Evolutionary conservation across 2,888 invertebrate species (phyloP).

Genomic region (Hemicrepidius hirtus): DNA sequence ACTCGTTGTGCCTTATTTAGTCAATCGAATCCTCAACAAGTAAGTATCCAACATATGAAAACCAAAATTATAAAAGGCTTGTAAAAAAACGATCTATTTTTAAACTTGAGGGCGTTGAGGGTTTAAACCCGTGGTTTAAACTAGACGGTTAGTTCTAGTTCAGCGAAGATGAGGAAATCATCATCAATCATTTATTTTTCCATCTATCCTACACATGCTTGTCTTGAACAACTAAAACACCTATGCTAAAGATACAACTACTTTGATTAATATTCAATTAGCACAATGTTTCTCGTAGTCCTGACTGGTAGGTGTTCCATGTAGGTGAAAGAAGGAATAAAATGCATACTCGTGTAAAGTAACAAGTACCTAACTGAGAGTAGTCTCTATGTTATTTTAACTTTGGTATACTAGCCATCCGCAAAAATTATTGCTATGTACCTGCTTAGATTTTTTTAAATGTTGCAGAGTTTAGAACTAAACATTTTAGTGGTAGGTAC

Average conservation of each 20-base stretch:
- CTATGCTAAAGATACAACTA: not conserved
- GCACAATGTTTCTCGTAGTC: not conserved
- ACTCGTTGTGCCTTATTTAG: slow-evolving; percentile 19
- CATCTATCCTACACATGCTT: too few relatives aligned
- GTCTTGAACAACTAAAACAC: not conserved
- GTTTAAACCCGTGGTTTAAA: not conserved
- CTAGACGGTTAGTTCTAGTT: not conserved
- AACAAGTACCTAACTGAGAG: too few relatives aligned
- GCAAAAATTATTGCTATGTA: too few relatives aligned
- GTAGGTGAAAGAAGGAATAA: not conserved
- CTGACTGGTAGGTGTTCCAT: slow-evolving; percentile 6
- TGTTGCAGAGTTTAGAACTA: too few relatives aligned
- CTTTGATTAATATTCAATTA: slow-evolving; percentile 2
- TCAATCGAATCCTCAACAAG: not conserved
- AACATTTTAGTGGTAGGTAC: too few relatives aligned
- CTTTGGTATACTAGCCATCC: too few relatives aligned
- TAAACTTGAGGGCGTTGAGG: not conserved
- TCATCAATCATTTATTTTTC: too few relatives aligned
- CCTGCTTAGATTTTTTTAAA: too few relatives aligned
- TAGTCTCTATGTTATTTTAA: too few relatives aligned
- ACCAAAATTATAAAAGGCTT: not conserved
- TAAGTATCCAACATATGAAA: slow-evolving; percentile 3
- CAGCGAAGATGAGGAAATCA: too few relatives aligned
- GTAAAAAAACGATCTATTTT: not conserved
- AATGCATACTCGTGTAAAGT: not conserved